Evolutionary conservation across 2,888 invertebrate genomes (phyloP).

Genomic region (Eugnorisma glareosa): DNA sequence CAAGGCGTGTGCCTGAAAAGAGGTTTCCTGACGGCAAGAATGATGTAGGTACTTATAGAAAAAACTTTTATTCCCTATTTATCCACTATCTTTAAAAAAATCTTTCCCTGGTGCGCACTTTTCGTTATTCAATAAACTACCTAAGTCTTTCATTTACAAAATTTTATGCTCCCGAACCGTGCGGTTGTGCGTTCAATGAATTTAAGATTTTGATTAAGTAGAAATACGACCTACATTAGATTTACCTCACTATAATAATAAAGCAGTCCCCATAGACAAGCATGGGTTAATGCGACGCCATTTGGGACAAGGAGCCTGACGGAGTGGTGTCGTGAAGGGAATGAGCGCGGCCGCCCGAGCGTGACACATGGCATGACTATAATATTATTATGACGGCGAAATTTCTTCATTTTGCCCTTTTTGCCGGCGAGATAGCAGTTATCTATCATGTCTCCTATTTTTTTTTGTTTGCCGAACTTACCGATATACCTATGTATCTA

Average conservation of each 20-base stretch:
- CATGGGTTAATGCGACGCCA: slow-evolving; percentile 77
- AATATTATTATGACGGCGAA: slow-evolving; percentile 81
- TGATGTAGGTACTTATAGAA: too few species aligned
- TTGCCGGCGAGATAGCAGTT: slow-evolving; percentile 77
- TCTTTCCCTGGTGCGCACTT: neutral
- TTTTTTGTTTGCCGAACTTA: slow-evolving; percentile 13
- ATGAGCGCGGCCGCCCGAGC: slow-evolving; percentile 69
- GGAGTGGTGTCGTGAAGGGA: slow-evolving; percentile 74
- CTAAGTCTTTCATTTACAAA: neutral
- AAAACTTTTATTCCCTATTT: neutral
- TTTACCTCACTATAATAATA: slow-evolving; percentile 36
- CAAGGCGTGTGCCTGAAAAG: neutral
- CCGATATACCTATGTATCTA: neutral
- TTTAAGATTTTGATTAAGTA: neutral
- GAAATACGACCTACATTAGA: neutral
- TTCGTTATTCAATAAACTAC: neutral
- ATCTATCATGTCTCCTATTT: slow-evolving; percentile 77
- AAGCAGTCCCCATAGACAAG: slow-evolving; percentile 67
- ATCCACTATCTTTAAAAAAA: neutral
- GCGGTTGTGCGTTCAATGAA: neutral
- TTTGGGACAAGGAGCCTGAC: slow-evolving; percentile 79
- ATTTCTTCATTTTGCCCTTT: slow-evolving; percentile 82
- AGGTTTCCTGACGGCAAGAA: neutral
- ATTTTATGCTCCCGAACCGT: neutral
- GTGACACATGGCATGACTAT: slow-evolving; percentile 82